Base-by-base conservation (phyloP, 2,113 vertebrate species). In the Bubo bubo region DNA sequence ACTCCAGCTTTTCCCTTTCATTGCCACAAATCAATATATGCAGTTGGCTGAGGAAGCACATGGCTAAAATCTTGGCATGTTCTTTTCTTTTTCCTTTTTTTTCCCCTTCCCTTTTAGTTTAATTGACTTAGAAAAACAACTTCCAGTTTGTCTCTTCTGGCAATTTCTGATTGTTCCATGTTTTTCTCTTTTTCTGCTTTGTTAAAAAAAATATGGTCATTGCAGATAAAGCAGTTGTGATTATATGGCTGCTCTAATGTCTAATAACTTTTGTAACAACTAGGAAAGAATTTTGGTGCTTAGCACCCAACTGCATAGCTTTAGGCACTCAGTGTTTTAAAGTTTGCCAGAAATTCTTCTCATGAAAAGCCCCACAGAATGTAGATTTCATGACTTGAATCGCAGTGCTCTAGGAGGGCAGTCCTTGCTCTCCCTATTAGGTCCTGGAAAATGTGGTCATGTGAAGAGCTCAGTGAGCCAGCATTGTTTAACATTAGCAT, bases 51-150 rank as follows among this genome's bases (percentile, higher is more conserved):
- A 95, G 94, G 86, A 93, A 90, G n/a, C 17, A 14, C 32, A 2
- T 71, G 79, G 91, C 77, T 97, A 12, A 95, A 75, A 21, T 32
- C 58, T 81, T 95, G 95, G 71, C 80, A 74, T 76, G 12, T 22
- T 85, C 58, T 66, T 77, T 53, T 12, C 4, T 49, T 45, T 56
- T 79, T 88, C 41, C 39, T 28, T 28, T 6, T 12, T 37, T 6
- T 26, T 14, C 11, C 4, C 7, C 14, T 53, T 79, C 7, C 39
- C 35, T 71, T 86, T 92, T 58, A 28, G 76, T 88, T 66, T 82
- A 68, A 68, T 79, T 96, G 88, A 63, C 88, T 94, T 89, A 76
- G 24, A 56, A 90, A 92, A 95, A 20, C 30, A 70, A 4, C 59
- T 83, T 82, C 72, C 82, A 14, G 28, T 73, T 92, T 92, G 72